Base-by-base conservation (phyloP, 2,888 invertebrate species). In the Orchesellides sinensis region DNA sequence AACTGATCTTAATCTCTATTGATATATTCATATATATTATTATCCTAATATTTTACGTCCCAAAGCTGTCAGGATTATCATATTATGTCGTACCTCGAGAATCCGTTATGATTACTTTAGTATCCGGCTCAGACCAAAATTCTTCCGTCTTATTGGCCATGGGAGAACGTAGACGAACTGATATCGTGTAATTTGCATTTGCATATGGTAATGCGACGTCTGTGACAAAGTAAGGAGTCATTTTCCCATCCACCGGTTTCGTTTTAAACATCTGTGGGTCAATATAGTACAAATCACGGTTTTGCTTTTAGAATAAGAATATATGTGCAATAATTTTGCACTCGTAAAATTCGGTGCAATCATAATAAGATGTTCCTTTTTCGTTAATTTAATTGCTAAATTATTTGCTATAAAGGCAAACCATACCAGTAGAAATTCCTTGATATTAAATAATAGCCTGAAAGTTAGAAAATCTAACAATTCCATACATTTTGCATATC, bases 41-140 rank as follows among this genome's bases (percentile, higher is more conserved):
- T 14, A 52, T n/a, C 40, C 10, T 32, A 32, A 32, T 32, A 32
- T 32, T n/a, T n/a, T n/a, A n/a, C n/a, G n/a, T n/a, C n/a, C n/a
- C n/a, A n/a, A 29, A n/a, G 23, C 10, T 65, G 0, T 23, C 52
- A 52, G 10, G 1, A n/a, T n/a, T n/a, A n/a, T n/a, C n/a, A 10
- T 56, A 23, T 23, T 5, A n/a, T 2, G 14, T 2, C 88, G 85
- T 83, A 89, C 89, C 85, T 83, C 86, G 87, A 14, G 89, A 78
- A 32, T 86, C 90, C 2, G 96, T 96, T 85, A 92, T 91, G 86
- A 94, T 92, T 1, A 92, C 90, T 63, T 91, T 89, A 45, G 91
- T 92, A 54, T 92, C 92, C 84, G 93, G 93, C 68, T 93, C 90
- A 49, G 96, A 96, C 95, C 95, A 96, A 65, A 86, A 86, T 52